Conservation (phyloP, 2,888 invertebrate genomes). For the Ormyrus pomaceus region DNA sequence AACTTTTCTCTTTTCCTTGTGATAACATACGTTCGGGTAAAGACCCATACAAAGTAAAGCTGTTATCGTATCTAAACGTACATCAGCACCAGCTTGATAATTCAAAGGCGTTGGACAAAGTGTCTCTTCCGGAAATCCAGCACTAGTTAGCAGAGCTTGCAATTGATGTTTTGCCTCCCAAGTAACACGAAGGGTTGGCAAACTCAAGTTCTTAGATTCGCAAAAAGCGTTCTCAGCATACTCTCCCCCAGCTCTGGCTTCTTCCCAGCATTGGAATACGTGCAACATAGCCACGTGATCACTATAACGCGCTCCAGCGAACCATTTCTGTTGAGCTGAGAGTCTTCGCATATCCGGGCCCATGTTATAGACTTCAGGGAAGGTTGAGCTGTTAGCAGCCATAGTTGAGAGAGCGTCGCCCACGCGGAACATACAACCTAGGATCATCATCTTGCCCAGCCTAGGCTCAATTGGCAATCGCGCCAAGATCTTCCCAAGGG, state of each 20-base stretch:
- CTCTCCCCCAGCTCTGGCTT: slow-evolving; percentile 82
- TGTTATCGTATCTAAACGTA: slow-evolving; percentile 88
- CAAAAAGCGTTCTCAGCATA: slow-evolving; percentile 91
- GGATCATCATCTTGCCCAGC: slow-evolving; percentile 97
- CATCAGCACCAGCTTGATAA: slow-evolving; percentile 85
- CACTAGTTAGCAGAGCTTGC: slow-evolving; percentile 81
- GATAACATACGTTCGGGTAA: slow-evolving; percentile 97
- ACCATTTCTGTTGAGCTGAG: slow-evolving; percentile 88
- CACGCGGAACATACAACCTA: slow-evolving; percentile 93
- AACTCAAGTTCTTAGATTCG: slow-evolving; percentile 92
- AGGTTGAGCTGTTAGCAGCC: slow-evolving; percentile 96
- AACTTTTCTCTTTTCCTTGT: slow-evolving; percentile 96
- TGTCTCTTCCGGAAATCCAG: slow-evolving; percentile 94
- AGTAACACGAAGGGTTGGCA: slow-evolving; percentile 93
- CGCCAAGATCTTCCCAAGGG: slow-evolving; percentile 94
- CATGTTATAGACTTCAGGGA: slow-evolving; percentile 94
- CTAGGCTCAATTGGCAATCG: slow-evolving; percentile 97
- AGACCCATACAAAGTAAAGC: slow-evolving; percentile 93
- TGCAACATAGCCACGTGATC: slow-evolving; percentile 97
- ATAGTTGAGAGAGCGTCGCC: slow-evolving; percentile 95
- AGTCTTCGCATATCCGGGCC: slow-evolving; percentile 86
- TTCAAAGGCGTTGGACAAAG: slow-evolving; percentile 86
- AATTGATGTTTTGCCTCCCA: slow-evolving; percentile 92
- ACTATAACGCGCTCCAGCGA: slow-evolving; percentile 91
- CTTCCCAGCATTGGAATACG: slow-evolving; percentile 91